A percentile compares a stretch with the other conserved stretches of the same genome.
phyloP scores from a whole-genome alignment of 2,888 invertebrate genomes.

The Lycia hirtaria region DNA sequence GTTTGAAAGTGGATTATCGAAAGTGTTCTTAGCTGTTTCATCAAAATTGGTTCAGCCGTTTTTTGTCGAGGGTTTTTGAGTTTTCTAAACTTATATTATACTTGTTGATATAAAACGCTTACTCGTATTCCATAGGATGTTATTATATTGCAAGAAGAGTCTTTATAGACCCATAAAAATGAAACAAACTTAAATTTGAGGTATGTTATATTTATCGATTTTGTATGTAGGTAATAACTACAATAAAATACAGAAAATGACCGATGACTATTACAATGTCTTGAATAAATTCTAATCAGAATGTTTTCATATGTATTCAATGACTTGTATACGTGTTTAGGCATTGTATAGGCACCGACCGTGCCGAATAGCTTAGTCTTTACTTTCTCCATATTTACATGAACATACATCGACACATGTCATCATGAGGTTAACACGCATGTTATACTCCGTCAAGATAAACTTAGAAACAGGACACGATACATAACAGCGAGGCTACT shows the following conservation, averaged over 20 bases:
- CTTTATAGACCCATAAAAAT: constrained; percentile 43
- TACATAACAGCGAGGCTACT: no score
- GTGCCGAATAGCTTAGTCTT: constrained; percentile 78
- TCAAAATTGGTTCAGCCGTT: no score
- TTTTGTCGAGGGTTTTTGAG: no score
- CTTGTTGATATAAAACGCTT: no score
- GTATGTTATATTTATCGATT: constrained; percentile 85
- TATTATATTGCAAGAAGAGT: no score
- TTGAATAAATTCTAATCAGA: constrained; percentile 72
- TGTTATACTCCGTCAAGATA: constrained; percentile 26
- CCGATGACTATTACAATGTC: constrained; percentile 79
- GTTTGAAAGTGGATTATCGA: no score
- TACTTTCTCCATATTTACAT: constrained; percentile 81
- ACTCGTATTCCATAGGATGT: no score
- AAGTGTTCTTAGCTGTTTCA: no score
- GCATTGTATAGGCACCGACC: constrained; percentile 77
- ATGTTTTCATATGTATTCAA: constrained; percentile 79
- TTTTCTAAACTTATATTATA: no score
- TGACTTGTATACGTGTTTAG: constrained; percentile 80
- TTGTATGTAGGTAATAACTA: constrained; percentile 85
- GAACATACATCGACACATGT: constrained; percentile 53
- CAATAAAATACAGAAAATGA: constrained; percentile 83
- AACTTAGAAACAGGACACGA: background rate
- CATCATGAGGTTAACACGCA: constrained; percentile 22
- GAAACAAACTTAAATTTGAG: constrained; percentile 73